These are phyloP conservation scores for Dreissena rostriformis DNA, from an alignment of 1,140 invertebrate genomes.

Conservation along the genomic window DNA sequence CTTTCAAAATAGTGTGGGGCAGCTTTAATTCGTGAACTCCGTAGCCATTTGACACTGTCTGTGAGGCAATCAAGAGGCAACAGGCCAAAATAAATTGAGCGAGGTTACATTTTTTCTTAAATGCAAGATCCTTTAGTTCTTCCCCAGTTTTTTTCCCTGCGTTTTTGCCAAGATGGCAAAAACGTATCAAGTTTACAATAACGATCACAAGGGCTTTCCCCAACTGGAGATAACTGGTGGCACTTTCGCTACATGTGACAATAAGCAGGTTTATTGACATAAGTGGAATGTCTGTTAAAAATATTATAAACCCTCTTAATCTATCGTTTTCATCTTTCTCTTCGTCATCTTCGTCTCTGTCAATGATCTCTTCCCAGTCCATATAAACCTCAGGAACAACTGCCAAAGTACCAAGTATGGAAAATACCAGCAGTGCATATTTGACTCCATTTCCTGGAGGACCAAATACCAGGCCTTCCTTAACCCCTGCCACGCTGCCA, in stretches of 20 bases:
- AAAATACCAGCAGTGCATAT: constrained; percentile 69
- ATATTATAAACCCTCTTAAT: constrained; percentile 56
- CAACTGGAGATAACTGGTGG: constrained; percentile 75
- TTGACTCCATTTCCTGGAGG: constrained; percentile 59
- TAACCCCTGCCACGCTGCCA: constrained; percentile 61
- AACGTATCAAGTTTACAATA: constrained; percentile 65
- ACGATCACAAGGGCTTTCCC: constrained; percentile 71
- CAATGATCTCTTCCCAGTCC: no score
- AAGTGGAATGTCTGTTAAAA: constrained; percentile 75
- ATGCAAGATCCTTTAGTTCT: constrained; percentile 43
- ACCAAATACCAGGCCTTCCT: constrained; percentile 74
- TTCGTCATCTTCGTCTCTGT: no score
- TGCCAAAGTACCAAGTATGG: constrained; percentile 71
- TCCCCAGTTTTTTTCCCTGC: constrained; percentile 67
- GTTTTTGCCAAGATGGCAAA: constrained; percentile 62
- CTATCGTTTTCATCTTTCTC: no score
- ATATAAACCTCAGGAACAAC: constrained; percentile 66
- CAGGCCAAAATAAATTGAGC: constrained; percentile 61
- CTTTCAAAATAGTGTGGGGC: constrained; percentile 67
- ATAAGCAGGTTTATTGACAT: constrained; percentile 70
- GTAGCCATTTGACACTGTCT: constrained; percentile 63
- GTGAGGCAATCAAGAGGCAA: constrained; percentile 70
- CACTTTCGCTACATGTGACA: constrained; percentile 72
- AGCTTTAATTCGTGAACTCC: constrained; percentile 69
- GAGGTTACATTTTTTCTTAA: constrained; percentile 48